These are phyloP conservation scores for Lithophane socia DNA, from an alignment of 2,888 invertebrate species.

Conservation along the genomic window DNA sequence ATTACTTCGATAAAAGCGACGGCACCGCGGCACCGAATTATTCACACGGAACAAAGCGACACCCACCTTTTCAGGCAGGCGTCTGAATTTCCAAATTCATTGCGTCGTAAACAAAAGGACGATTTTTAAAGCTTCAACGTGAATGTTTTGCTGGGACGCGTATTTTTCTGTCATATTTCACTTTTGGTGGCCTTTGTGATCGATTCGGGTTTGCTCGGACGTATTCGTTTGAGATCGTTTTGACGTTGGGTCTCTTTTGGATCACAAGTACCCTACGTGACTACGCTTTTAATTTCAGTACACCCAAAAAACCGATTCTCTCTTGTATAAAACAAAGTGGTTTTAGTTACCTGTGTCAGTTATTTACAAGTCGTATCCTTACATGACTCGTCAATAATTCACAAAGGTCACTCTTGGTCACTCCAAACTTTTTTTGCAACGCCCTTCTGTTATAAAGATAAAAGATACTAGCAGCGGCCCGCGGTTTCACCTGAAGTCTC, in stretches of 20 bases:
- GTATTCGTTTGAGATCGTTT: constrained; percentile 35
- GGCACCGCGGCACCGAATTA: constrained; percentile 72
- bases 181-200: constrained; percentile 66
- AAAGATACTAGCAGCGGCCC: not conserved
- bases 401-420: too few species aligned
- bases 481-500: too few species aligned
- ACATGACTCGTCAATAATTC: too few species aligned
- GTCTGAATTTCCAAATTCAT: constrained; percentile 85
- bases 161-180: constrained; percentile 75
- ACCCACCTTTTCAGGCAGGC: constrained; percentile 81
- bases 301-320: too few species aligned
- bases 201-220: constrained; percentile 48
- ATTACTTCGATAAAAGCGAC: constrained; percentile 79
- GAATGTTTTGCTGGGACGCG: constrained; percentile 68
- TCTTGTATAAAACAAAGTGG: not conserved
- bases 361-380: not conserved
- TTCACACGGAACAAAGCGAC: constrained; percentile 82
- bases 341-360: not conserved
- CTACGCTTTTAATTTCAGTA: not conserved
- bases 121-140: constrained; percentile 79
- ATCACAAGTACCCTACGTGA: constrained; percentile 1
- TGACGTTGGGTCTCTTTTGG: constrained; percentile 12
- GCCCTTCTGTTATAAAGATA: not conserved
- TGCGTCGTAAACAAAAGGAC: constrained; percentile 85
- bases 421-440: too few species aligned